Conservation (phyloP, 1,140 invertebrate species). For the Trigoniulus corallinus region DNA sequence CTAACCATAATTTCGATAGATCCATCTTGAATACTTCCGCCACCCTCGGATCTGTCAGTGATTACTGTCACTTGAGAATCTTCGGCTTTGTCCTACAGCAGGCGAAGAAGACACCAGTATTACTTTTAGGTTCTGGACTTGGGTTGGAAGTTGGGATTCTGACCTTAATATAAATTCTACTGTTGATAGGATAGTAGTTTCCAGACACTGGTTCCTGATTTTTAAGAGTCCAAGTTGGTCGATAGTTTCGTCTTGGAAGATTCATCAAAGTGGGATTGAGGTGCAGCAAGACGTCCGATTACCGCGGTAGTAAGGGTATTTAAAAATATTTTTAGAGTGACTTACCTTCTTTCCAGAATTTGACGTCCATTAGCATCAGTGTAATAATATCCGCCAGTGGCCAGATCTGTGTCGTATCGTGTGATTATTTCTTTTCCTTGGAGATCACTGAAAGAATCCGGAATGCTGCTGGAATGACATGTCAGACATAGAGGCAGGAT, state of each 20-base stretch:
- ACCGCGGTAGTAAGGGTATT: too few relatives aligned
- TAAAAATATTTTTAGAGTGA: too few relatives aligned
- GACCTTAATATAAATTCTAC: constrained; percentile 52
- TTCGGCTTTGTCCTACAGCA: constrained; percentile 15
- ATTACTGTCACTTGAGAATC: constrained; percentile 41
- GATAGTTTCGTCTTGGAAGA: constrained; percentile 42
- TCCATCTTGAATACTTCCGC: constrained; percentile 49
- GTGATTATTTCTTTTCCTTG: constrained; percentile 69
- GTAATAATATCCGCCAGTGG: constrained; percentile 53
- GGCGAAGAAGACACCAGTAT: neutral
- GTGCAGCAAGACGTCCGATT: too few relatives aligned
- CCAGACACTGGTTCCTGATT: constrained; percentile 47
- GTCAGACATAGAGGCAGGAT: too few relatives aligned
- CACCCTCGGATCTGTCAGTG: constrained; percentile 72
- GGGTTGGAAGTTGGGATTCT: neutral
- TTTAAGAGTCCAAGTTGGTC: constrained; percentile 51
- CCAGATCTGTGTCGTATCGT: constrained; percentile 38
- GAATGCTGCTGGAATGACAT: too few relatives aligned
- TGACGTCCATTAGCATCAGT: constrained; percentile 92
- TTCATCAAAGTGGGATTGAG: too few relatives aligned
- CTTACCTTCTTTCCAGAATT: constrained; percentile 45
- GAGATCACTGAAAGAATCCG: constrained; percentile 35
- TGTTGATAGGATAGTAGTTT: constrained; percentile 90
- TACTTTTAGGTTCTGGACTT: neutral
- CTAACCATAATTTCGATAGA: constrained; percentile 38